These are phyloP conservation scores for Spheniscus humboldti DNA, from an alignment of 2,797 vertebrate genomes.

Conservation along the genomic window DNA sequence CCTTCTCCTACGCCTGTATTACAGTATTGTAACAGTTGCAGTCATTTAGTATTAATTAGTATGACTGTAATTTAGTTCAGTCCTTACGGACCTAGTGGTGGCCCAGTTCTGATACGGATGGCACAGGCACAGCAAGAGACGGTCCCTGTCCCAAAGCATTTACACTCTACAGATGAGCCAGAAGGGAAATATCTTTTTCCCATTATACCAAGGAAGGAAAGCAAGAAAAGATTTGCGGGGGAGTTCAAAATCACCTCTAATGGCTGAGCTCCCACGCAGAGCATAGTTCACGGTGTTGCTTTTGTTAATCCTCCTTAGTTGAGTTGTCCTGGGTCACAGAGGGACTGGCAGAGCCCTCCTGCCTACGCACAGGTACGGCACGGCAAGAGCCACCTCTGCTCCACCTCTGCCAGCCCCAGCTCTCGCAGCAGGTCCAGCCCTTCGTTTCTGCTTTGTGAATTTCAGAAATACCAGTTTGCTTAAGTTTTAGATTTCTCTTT, in stretches of 20 bases:
- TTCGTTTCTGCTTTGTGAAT: not conserved
- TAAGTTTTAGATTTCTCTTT: not conserved
- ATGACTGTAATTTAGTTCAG: not conserved
- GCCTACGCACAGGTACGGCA: fast-evolving
- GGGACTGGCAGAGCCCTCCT: not conserved
- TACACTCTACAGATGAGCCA: not conserved
- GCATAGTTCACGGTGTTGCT: not conserved
- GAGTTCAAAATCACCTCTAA: not conserved
- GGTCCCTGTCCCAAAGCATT: not conserved
- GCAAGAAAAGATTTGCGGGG: not conserved
- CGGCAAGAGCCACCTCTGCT: fast-evolving
- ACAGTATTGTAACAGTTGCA: not conserved
- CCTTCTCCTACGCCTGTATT: not conserved
- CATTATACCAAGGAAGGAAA: not conserved
- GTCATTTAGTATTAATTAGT: constrained; percentile 7
- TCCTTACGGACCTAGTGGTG: not conserved
- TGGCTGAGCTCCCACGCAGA: not conserved
- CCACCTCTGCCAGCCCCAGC: not conserved
- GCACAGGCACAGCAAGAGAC: not conserved
- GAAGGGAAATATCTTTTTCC: constrained; percentile 11
- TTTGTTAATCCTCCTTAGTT: not conserved
- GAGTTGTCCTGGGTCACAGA: not conserved
- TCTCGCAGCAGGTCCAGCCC: not conserved
- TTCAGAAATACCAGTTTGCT: not conserved
- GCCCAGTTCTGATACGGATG: not conserved